Evolutionary conservation across 1,140 invertebrate genomes (phyloP), one percentile per base, ranked within the genome.

Genomic region (Helicoverpa armigera): DNA sequence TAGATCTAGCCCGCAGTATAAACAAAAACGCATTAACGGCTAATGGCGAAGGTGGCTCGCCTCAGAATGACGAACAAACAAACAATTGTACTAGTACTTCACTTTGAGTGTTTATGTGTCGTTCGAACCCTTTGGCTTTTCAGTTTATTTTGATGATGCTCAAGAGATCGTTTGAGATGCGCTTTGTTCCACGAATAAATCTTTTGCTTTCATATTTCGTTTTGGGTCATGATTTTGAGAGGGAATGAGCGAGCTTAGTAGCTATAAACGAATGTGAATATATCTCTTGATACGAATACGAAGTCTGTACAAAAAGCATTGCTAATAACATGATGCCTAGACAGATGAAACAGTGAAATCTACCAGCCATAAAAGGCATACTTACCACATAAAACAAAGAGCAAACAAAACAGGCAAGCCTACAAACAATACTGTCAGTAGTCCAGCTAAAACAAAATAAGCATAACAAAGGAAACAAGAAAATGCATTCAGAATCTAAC

Each of bases 1-100:
- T 72, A 72, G 69, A 72, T 72, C 69, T 5, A 51, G 29, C 69
- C 35, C 14, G 18, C 23, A 72, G 51, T 61, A 80, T 79, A 83
- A 89, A 90, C 85, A 83, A 83, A 88, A 89, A 90, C 87, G 88
- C 89, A 88, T 90, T 90, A 90, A 74, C 75, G 53, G 83, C 86
- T 88, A 87, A 90, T 87, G 85, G 84, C 50, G 70, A 89, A 89
- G 86, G 85, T 89, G 88, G 85, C 67, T 84, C 84, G 63, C 51
- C 31, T 90, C 88, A 86, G 79, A 60, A 72, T 69, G 80, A 79
- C 80, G 82, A 82, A 82, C 82, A 87, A 88, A 87, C 67, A 88
- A 87, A 87, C 84, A 86, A 81, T 84, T 82, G 14, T 48, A 31
- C 54, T 18, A 56, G 53, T 74, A 35, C 72, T 60, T 29, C 48